Percentiles rank a stretch among this genome's conserved stretches.
phyloP scores from a whole-genome alignment of 2,888 invertebrate species.

The Stenotaenia linearis region DNA sequence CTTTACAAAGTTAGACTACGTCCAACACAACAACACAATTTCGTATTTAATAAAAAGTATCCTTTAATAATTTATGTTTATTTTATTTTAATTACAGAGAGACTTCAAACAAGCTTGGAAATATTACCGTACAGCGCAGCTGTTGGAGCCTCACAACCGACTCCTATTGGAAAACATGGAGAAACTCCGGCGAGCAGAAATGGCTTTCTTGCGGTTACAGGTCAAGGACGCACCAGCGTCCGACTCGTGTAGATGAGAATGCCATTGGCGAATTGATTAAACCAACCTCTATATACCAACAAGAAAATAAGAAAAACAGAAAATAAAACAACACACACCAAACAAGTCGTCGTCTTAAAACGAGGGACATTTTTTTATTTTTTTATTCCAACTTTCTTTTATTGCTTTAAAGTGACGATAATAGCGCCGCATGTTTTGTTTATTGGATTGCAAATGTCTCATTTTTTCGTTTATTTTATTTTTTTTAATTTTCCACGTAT shows the following conservation, averaged over 20 bases:
- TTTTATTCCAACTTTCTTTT: background rate
- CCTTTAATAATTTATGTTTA: background rate
- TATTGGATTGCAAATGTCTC: slow-evolving; percentile 9
- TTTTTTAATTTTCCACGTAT: too few species aligned
- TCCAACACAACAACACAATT: background rate
- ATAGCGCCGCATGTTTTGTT: background rate
- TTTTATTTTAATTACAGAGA: slow-evolving; percentile 36
- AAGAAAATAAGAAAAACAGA: background rate
- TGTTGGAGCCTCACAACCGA: slow-evolving; percentile 39
- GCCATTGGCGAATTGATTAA: background rate
- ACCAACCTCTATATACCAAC: slow-evolving; percentile 10
- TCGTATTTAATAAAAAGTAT: too few species aligned
- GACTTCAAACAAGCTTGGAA: slow-evolving; percentile 39
- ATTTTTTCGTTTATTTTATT: background rate
- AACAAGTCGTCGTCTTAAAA: background rate
- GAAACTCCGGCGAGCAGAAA: slow-evolving; percentile 38
- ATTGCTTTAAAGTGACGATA: background rate
- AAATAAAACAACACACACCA: slow-evolving; percentile 1
- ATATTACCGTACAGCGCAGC: slow-evolving; percentile 39
- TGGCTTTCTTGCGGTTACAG: slow-evolving; percentile 32
- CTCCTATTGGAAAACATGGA: slow-evolving; percentile 40
- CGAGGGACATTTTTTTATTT: background rate
- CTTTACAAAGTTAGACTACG: background rate
- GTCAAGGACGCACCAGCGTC: slow-evolving; percentile 19
- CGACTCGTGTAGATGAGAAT: slow-evolving; percentile 36